Conservation (phyloP, 1,140 invertebrate species). For the Drosophila persimilis region DNA sequence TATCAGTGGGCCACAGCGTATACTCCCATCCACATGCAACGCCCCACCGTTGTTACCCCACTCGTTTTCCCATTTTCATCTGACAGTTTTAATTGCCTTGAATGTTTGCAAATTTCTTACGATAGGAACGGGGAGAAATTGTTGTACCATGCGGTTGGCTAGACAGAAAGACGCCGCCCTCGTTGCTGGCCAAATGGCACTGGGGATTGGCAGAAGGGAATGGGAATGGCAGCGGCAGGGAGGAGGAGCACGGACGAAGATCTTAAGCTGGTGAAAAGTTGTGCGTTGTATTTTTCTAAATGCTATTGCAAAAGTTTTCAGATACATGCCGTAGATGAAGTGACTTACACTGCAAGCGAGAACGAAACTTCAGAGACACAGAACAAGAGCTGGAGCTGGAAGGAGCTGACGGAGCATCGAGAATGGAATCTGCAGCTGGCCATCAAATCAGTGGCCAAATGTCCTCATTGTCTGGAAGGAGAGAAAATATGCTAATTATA, state of each 20-base stretch:
- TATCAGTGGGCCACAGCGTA: constrained; percentile 56
- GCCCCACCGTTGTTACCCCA: constrained; percentile 3
- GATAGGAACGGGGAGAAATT: constrained; percentile 46
- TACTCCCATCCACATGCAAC: constrained; percentile 5
- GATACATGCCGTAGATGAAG: constrained; percentile 75
- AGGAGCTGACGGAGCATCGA: no score
- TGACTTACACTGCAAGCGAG: constrained; percentile 41
- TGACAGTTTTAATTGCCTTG: constrained; percentile 80
- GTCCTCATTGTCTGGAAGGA: background rate
- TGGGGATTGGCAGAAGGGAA: no score
- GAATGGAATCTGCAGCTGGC: background rate
- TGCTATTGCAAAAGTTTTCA: constrained; percentile 79
- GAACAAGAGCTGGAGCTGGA: background rate
- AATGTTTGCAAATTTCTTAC: constrained; percentile 80
- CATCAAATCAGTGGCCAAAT: constrained; percentile 40
- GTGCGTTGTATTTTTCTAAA: constrained; percentile 53
- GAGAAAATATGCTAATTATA: constrained; percentile 14
- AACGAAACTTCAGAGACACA: background rate
- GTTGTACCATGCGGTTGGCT: constrained; percentile 74
- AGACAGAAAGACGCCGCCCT: constrained; percentile 61
- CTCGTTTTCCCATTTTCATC: constrained; percentile 44
- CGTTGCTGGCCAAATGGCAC: constrained; percentile 6
- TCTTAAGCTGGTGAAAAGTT: constrained; percentile 66
- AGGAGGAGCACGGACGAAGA: constrained; percentile 9
- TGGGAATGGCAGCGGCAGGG: no score